Conservation (phyloP, 2,113 vertebrate genomes). For the Salvator merianae region DNA sequence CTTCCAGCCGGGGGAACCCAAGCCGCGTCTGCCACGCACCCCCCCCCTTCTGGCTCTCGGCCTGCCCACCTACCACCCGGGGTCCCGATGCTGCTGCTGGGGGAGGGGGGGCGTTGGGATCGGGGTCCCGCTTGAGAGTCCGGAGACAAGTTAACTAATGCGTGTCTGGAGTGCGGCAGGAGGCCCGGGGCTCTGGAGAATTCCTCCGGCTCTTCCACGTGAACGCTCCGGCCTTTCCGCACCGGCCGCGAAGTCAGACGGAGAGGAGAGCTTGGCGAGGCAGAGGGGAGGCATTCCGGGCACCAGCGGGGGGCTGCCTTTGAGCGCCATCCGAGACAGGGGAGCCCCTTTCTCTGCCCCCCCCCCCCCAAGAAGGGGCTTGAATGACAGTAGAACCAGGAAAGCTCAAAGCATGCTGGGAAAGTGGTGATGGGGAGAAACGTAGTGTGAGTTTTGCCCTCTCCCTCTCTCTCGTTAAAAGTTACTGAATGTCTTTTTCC, state of each 20-base stretch:
- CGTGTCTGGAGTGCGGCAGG: neutral
- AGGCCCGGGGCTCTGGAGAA: neutral
- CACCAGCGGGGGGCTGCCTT: rapidly evolving
- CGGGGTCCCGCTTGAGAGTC: too few relatives aligned
- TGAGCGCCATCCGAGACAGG: rapidly evolving
- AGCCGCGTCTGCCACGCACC: neutral
- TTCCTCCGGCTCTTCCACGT: neutral
- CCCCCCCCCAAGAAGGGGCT: neutral
- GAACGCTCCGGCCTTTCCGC: neutral
- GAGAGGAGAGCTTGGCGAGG: neutral
- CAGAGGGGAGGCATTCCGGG: rapidly evolving
- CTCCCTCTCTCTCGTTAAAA: neutral
- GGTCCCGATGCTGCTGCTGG: neutral
- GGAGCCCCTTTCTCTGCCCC: rapidly evolving
- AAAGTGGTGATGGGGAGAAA: neutral
- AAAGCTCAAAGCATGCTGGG: neutral
- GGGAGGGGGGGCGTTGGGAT: neutral
- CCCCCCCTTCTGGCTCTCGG: neutral
- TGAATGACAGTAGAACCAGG: neutral
- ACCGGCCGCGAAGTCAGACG: neutral
- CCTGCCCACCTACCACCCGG: rapidly evolving
- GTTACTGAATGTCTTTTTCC: too few relatives aligned
- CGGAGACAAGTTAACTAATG: neutral
- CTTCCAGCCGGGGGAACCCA: neutral
- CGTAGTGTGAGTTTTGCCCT: neutral